Percentiles rank a stretch among this genome's conserved stretches.
Evolutionary conservation across 1,140 invertebrate species (phyloP).

Genomic region (Polyergus mexicanus): DNA sequence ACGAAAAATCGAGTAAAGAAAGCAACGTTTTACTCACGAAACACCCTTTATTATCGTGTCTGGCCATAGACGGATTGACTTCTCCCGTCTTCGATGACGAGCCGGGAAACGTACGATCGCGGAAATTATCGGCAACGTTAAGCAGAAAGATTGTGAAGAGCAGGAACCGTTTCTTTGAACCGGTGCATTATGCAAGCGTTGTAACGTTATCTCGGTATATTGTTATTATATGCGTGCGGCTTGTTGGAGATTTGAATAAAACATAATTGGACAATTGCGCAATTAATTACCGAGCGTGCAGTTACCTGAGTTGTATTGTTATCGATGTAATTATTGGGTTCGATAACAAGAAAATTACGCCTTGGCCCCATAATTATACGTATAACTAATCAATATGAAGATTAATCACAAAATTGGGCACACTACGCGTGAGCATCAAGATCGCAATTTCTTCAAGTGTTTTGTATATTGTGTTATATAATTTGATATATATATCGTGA

Average conservation of each 20-base stretch:
- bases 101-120: neutral
- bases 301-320: constrained; percentile 26
- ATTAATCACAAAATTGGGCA: constrained; percentile 2
- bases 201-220: constrained; percentile 33
- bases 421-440: neutral
- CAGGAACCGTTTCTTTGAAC: constrained; percentile 21
- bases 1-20: constrained; percentile 51
- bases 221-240: constrained; percentile 31
- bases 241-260: constrained; percentile 46
- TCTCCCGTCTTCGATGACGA: neutral
- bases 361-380: neutral
- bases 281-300: constrained; percentile 50
- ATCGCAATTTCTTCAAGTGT: neutral
- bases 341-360: constrained; percentile 32
- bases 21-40: constrained; percentile 40
- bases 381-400: constrained; percentile 11
- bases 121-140: constrained; percentile 53
- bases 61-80: constrained; percentile 27
- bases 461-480: neutral
- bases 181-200: neutral
- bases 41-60: constrained; percentile 44
- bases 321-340: constrained; percentile 22
- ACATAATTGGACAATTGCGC: constrained; percentile 52
- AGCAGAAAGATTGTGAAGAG: constrained; percentile 4
- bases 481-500: neutral